Evolutionary conservation across 2,888 invertebrate genomes (phyloP).

Genomic region (Doris montereyensis): DNA sequence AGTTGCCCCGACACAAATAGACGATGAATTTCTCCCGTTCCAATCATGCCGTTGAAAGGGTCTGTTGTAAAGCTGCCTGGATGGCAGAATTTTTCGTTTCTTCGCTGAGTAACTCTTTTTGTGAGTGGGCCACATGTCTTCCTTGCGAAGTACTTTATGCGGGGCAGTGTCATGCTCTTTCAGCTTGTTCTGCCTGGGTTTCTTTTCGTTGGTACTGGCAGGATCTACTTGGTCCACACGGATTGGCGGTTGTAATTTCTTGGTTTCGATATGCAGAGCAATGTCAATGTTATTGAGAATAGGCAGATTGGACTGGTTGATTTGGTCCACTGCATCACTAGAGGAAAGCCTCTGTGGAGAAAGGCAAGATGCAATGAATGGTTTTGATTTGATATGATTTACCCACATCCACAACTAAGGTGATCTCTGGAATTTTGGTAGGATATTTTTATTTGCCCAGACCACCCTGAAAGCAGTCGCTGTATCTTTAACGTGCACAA

Average conservation of each 20-base stretch:
- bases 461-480: too few relatives aligned
- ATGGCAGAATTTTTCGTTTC: conserved; percentile 23
- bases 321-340: too few relatives aligned
- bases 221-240: background rate
- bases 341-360: too few relatives aligned
- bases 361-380: too few relatives aligned
- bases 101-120: conserved; percentile 26
- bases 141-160: conserved; percentile 29
- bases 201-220: background rate
- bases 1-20: conserved; percentile 45
- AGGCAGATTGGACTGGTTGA: too few relatives aligned
- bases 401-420: too few relatives aligned
- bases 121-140: conserved; percentile 37
- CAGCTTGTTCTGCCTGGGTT: background rate
- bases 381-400: too few relatives aligned
- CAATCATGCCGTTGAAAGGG: conserved; percentile 28
- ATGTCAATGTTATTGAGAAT: conserved; percentile 35
- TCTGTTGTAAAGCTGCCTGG: conserved; percentile 33
- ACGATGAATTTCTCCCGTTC: conserved; percentile 44
- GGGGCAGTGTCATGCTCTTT: too few relatives aligned
- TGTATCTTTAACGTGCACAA: too few relatives aligned
- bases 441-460: too few relatives aligned
- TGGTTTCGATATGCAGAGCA: conserved; percentile 27
- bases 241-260: background rate
- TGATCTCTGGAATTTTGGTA: too few relatives aligned